Evolutionary conservation across 1,140 invertebrate species (phyloP).

Genomic region (Reticulitermes speratus): DNA sequence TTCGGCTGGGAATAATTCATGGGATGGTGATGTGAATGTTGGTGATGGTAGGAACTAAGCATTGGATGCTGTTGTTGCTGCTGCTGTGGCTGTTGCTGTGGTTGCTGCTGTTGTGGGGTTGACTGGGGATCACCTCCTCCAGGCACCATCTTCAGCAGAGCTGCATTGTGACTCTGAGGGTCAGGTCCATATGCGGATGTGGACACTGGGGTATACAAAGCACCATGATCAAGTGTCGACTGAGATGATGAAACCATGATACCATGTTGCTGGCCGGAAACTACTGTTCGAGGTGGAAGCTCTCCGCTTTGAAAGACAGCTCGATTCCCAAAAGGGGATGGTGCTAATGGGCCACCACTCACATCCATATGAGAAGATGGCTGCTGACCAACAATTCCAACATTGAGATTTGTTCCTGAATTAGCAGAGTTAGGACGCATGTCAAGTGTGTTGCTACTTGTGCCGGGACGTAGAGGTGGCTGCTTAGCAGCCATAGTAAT

Average conservation of each 20-base stretch:
- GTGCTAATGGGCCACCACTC: background rate
- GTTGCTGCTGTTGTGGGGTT: conserved; percentile 42
- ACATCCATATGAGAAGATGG: conserved; percentile 26
- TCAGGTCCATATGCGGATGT: conserved; percentile 3
- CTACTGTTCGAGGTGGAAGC: background rate
- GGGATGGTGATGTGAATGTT: conserved; percentile 26
- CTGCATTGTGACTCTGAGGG: conserved; percentile 16
- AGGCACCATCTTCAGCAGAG: conserved; percentile 49
- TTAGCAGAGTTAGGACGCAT: background rate
- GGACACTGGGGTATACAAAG: conserved; percentile 25
- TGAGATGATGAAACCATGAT: conserved; percentile 37
- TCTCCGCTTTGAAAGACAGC: conserved; percentile 21
- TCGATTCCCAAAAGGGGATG: conserved; percentile 17
- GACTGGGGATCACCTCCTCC: conserved; percentile 35
- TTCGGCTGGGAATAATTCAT: conserved; percentile 25
- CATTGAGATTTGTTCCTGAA: conserved; percentile 4
- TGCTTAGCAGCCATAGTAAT: conserved; percentile 23
- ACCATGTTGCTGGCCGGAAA: conserved; percentile 6
- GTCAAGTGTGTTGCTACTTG: background rate
- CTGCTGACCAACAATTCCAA: conserved; percentile 29
- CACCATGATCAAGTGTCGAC: conserved; percentile 38
- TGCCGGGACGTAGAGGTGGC: background rate
- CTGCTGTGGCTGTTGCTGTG: conserved; percentile 41
- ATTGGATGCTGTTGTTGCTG: conserved; percentile 37
- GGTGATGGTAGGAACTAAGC: conserved; percentile 29